phyloP scores from a whole-genome alignment of 1,140 invertebrate species.

The Brachionus koreanus region DNA sequence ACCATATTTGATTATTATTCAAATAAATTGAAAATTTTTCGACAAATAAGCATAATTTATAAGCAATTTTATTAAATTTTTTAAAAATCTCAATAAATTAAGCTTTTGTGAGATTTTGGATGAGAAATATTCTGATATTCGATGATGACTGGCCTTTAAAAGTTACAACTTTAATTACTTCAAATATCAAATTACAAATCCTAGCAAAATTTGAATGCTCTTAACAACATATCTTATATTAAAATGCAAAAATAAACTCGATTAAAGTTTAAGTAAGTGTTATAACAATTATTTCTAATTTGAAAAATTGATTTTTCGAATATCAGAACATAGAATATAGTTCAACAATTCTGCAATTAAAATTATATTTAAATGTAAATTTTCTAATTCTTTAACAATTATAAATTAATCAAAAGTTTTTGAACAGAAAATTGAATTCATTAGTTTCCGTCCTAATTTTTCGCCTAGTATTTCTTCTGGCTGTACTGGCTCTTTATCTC shows the following conservation, averaged over 20 bases:
- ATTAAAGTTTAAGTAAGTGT: conserved; percentile 3
- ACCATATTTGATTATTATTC: too few relatives aligned
- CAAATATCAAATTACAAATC: neutral
- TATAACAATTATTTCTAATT: neutral
- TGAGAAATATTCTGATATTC: too few relatives aligned
- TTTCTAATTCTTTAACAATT: neutral
- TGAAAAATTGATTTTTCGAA: neutral
- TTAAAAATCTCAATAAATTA: too few relatives aligned
- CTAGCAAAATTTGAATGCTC: neutral
- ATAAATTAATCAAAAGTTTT: neutral
- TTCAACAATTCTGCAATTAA: neutral
- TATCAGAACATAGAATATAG: neutral
- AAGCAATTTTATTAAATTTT: too few relatives aligned
- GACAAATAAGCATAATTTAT: too few relatives aligned
- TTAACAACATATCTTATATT: neutral
- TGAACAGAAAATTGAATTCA: neutral
- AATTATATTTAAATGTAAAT: neutral
- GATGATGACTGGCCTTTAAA: too few relatives aligned
- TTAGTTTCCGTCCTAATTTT: neutral
- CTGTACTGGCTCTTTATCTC: neutral
- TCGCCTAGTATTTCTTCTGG: neutral
- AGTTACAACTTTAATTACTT: neutral
- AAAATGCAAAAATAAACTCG: neutral
- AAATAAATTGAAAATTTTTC: too few relatives aligned
- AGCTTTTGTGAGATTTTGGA: too few relatives aligned